Evolutionary conservation across 2,888 invertebrate species (phyloP), one percentile per base, ranked within the genome.

Genomic region (Ptilodon capucinus): DNA sequence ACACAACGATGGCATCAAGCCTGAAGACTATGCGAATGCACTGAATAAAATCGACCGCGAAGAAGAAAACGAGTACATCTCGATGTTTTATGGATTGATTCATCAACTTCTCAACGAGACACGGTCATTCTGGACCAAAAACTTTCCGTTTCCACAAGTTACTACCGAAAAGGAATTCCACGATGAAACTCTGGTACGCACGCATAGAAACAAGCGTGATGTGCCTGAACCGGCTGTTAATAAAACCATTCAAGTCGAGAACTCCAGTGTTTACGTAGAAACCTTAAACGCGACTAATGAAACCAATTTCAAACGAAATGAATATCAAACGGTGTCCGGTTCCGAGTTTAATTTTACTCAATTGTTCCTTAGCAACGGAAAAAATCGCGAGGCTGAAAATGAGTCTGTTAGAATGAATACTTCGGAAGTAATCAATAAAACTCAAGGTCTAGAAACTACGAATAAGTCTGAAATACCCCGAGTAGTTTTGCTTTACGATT

Each of bases 1-100:
- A 47, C 86, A 89, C 44, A 87, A 86, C 43, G 73, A 84, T 45
- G 89, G 86, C 4, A 77, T 84, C 17, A 75, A 78, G 34, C 44
- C 70, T 13, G 74, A 75, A 32, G 78, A 80, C 40, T 87, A 86
- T 58, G 62, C 64, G 1, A 69, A 74, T 40, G 63, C 71, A 8
- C 55, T 88, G 3, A 75, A 76, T 13, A 76, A 64, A 49, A 72
- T 84, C 19, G 72, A 82, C 30, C 63, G 63, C 21, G 79, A 83
- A 44, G 80, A 81, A 46, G 77, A 81, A 46, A 77, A 56, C 40
- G 81, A 82, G 42, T 47, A 83, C 9, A 68, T 79, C 25, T 60
- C 64, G n/a, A 42, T 77, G 46, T 68, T 86, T 21, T 67, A 68
- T 34, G 70, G 64, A 39, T 46, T 85, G 5, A 46, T 86, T 0